These are phyloP conservation scores for Tipula lateralis DNA, from an alignment of 2,888 invertebrate genomes.

Conservation along the genomic window DNA sequence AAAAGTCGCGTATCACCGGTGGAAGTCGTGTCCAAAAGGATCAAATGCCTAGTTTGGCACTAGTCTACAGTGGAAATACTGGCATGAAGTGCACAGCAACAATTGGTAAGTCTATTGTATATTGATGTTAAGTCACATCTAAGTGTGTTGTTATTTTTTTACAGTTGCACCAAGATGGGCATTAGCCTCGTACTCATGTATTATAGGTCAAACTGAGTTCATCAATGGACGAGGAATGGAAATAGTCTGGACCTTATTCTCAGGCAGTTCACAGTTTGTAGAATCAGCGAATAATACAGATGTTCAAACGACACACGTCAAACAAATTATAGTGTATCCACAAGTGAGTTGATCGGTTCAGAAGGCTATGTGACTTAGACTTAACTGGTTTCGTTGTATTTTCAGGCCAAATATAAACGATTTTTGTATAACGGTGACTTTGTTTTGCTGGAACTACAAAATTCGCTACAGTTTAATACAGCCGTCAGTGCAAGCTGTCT, in stretches of 20 bases:
- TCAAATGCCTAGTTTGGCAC: conserved; percentile 55
- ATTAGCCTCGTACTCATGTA: conserved; percentile 51
- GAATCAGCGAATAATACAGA: conserved; percentile 31
- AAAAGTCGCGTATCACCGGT: conserved; percentile 35
- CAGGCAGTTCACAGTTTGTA: conserved; percentile 32
- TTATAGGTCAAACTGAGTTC: conserved; percentile 39
- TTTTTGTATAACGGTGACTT: conserved; percentile 57
- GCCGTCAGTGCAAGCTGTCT: conserved; percentile 57
- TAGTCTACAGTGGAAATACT: conserved; percentile 49
- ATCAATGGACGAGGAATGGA: conserved; percentile 32
- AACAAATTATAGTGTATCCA: conserved; percentile 53
- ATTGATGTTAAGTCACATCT: background rate
- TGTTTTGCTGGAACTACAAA: conserved; percentile 53
- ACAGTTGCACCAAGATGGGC: conserved; percentile 51
- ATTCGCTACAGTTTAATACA: conserved; percentile 52
- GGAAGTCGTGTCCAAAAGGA: background rate
- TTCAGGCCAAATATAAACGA: conserved; percentile 53
- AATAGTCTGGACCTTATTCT: conserved; percentile 35
- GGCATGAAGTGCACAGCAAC: conserved; percentile 52
- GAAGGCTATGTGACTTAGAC: background rate
- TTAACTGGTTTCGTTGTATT: conserved; percentile 24
- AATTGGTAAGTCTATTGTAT: conserved; percentile 34
- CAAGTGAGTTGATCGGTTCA: conserved; percentile 45
- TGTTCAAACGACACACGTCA: conserved; percentile 40
- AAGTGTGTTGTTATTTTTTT: conserved; percentile 36